phyloP scores from a whole-genome alignment of 2,888 invertebrate species.

The Eilema sororculum region DNA sequence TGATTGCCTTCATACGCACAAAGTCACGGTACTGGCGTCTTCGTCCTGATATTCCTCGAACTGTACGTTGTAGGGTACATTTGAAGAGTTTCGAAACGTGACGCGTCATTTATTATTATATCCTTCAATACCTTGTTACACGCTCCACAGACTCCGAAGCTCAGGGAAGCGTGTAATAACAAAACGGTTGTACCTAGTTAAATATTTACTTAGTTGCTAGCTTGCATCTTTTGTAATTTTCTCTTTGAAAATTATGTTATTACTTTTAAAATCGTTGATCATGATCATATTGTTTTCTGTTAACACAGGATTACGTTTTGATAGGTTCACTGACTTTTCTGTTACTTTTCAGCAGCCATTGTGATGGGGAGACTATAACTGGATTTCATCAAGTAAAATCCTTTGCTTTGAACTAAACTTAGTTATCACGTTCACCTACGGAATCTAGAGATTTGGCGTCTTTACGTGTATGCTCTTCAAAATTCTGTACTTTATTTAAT shows the following conservation, averaged over 20 bases:
- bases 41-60: slow-evolving; percentile 8
- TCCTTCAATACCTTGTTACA: slow-evolving; percentile 28
- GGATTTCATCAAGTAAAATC: not conserved
- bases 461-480: too few relatives aligned
- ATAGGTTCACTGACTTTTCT: not conserved
- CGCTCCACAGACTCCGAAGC: slow-evolving; percentile 10
- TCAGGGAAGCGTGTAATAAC: slow-evolving; percentile 22
- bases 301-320: not conserved
- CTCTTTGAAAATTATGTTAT: not conserved
- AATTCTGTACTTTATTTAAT: too few relatives aligned
- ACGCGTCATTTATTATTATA: slow-evolving; percentile 23
- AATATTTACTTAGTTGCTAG: slow-evolving; percentile 15
- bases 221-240: slow-evolving; percentile 5
- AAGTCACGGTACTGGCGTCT: slow-evolving; percentile 39
- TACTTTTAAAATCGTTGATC: not conserved
- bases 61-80: slow-evolving; percentile 9
- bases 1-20: slow-evolving; percentile 46
- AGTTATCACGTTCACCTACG: not conserved
- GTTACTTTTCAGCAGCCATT: not conserved
- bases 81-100: slow-evolving; percentile 18
- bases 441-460: not conserved
- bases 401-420: not conserved
- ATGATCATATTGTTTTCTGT: not conserved
- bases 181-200: slow-evolving; percentile 17
- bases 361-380: too few relatives aligned